Evolutionary conservation across 2,113 vertebrate genomes (phyloP), one percentile per base, ranked within the genome.

Genomic region (Chaetodon auriga): DNA sequence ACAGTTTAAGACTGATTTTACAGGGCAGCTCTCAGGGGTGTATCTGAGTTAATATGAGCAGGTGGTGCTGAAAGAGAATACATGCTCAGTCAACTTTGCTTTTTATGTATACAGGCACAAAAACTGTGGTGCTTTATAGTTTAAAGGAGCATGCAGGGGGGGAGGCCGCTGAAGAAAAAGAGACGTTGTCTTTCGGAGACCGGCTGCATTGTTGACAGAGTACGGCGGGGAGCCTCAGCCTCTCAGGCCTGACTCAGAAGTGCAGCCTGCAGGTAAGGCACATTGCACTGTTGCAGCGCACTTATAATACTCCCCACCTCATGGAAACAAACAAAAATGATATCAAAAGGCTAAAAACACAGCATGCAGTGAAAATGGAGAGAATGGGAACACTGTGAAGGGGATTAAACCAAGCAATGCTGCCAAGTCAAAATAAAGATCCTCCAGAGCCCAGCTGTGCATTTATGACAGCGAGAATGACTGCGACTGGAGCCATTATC

Each of bases 231-330:
- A 43, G 23, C 38, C 30, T 75, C 76, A 75, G 45, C 68, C 61
- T 62, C 35, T 68, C 48, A 66, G 75, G 49, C 68, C 58, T 72
- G 68, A 73, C 66, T 78, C 76, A 78, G 41, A 69, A 69, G 54
- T 25, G 45, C 58, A 80, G 80, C 68, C 66, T 77, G 71, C 62
- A 87, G 81, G 65, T 83, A 64, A 75, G 38, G 51, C 73, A 45
- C 43, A n/a, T 25, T 23, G 38, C 65, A 57, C 35, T 54, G 69
- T 68, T 74, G 63, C 55, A 74, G 58, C 62, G 51, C 48, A 53
- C 45, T 68, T 46, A 58, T 51, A 78, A 80, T 75, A 25, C 49
- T 66, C n/a, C 54, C 25, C 43, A 41, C 43, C 53, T 48, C 10
- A 15, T 53, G 21, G 30, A 78, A 83, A 71, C 60, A 55, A 61